phyloP scores from a whole-genome alignment of 2,797 vertebrate species.

The Acrossocheilus fasciatus region DNA sequence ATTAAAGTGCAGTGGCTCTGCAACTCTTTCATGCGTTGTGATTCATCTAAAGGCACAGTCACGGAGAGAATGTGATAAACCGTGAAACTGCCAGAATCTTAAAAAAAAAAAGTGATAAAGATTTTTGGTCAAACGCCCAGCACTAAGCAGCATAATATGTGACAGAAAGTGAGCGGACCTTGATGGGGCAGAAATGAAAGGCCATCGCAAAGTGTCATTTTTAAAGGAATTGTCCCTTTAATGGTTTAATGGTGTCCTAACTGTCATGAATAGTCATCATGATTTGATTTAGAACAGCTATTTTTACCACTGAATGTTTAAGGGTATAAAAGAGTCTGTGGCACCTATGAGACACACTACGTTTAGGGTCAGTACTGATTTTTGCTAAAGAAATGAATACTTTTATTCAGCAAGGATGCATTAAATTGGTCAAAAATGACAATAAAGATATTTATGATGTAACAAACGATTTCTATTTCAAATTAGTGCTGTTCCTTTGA shows the following conservation, averaged over 20 bases:
- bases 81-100: too few relatives aligned
- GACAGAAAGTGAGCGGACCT: neutral
- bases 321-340: neutral
- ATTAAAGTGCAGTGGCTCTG: too few relatives aligned
- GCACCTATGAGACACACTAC: neutral
- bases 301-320: constrained; percentile 11
- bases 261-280: neutral
- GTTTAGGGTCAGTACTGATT: too few relatives aligned
- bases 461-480: neutral
- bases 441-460: neutral
- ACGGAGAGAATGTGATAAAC: too few relatives aligned
- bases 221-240: neutral
- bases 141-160: neutral
- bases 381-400: neutral
- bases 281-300: neutral
- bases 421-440: neutral
- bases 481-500: too few relatives aligned
- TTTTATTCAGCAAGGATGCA: neutral
- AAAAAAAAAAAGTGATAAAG: too few relatives aligned
- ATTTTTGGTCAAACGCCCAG: too few relatives aligned
- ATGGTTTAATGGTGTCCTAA: neutral
- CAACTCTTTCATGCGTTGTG: too few relatives aligned
- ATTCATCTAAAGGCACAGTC: too few relatives aligned
- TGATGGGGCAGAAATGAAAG: neutral
- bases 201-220: neutral